Evolutionary conservation across 2,888 invertebrate genomes (phyloP), one percentile per base, ranked within the genome.

Genomic region (Odontothrips loti): DNA sequence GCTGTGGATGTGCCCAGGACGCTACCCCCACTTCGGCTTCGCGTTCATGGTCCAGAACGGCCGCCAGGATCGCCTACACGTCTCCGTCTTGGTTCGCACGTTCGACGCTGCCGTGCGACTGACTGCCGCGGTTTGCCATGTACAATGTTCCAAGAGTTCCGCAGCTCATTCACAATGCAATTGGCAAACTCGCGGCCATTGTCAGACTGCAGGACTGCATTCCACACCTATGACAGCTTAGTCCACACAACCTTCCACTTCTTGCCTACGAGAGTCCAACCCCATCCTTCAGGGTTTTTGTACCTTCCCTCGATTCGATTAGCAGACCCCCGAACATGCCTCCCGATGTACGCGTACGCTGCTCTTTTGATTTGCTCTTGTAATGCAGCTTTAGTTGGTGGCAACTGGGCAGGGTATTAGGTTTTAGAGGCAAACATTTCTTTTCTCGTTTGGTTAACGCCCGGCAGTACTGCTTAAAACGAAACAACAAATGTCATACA

Each of bases 121-220:
- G 84, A 81, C 83, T 84, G 84, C 75, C 83, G 83, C 68, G 84
- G 82, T 82, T 85, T 85, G 79, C 83, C 84, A 80, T 84, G 84
- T 58, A 85, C 84, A 79, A 85, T 84, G 81, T 84, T 82, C 85
- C 84, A 86, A 80, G 84, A 82, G 63, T 80, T 81, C 79, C 82
- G 82, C 80, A 85, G 81, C 81, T 84, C 83, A 58, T 83, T 80
- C 82, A 85, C 82, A 79, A 85, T 82, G 83, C 81, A 82, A 81
- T 85, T 85, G 79, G 83, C 83, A 82, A 86, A 85, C 82, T 86
- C 84, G 80, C 85, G 83, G 29, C 85, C 85, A 84, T 85, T 85
- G 82, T 85, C 85, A 27, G 83, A 85, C 82, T 86, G 84, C 82
- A 86, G 63, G 15, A 63, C 63, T n/a, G 63, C 63, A 8, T 63